phyloP scores from a whole-genome alignment of 2,888 invertebrate species.

The Petrolisthes cinctipes region DNA sequence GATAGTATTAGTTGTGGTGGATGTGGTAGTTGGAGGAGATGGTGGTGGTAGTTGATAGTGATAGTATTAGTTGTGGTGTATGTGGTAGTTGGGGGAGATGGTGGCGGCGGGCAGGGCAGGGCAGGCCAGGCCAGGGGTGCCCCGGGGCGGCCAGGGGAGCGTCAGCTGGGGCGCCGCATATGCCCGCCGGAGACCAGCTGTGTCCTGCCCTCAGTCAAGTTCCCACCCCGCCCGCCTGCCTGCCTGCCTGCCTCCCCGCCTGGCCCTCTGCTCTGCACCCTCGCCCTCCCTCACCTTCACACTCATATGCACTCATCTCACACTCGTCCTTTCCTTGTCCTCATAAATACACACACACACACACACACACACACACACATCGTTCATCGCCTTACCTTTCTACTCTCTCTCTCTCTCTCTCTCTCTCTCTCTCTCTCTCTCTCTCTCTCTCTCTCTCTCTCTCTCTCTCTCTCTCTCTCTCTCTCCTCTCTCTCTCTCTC shows the following conservation, averaged over 20 bases:
- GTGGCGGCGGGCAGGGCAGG: background rate
- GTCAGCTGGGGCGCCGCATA: constrained; percentile 17
- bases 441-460: constrained; percentile 14
- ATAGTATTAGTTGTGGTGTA: too few species aligned
- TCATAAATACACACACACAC: background rate
- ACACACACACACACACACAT: background rate
- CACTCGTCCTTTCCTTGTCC: background rate
- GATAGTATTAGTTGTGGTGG: too few species aligned
- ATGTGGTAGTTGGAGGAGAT: too few species aligned
- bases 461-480: constrained; percentile 1
- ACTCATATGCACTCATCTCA: background rate
- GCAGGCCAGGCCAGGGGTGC: background rate
- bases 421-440: constrained; percentile 17
- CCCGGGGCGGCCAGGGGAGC: background rate
- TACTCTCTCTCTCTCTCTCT: constrained; percentile 6
- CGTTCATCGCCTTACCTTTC: background rate
- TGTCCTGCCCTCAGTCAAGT: constrained; percentile 25
- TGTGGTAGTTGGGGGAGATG: too few species aligned
- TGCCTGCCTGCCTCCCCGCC: background rate
- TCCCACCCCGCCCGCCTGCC: background rate
- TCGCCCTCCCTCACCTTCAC: background rate
- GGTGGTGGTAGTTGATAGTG: too few species aligned
- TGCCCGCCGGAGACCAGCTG: constrained; percentile 32
- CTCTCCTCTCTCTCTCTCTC: background rate
- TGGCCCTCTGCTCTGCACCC: background rate